Evolutionary conservation across 2,113 vertebrate species (phyloP).

Genomic region (Megaceryle maxima): DNA sequence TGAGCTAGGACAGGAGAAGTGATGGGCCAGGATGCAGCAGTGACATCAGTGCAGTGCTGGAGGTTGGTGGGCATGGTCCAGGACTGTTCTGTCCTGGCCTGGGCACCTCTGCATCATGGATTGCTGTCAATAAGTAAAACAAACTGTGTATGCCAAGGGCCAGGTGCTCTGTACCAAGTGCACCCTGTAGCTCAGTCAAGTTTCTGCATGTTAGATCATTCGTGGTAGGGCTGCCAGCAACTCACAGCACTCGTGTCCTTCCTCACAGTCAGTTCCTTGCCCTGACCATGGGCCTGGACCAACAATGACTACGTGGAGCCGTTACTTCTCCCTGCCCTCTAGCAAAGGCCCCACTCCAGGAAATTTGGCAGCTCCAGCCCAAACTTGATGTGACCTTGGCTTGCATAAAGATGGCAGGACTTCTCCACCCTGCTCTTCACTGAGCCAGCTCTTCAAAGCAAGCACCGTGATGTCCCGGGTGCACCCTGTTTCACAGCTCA

Average conservation of each 20-base stretch:
- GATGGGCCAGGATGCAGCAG: not conserved
- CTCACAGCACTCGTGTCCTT: not conserved
- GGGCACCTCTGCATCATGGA: not conserved
- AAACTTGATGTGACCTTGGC: not conserved
- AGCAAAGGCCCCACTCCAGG: rapidly evolving
- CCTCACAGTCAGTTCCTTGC: not conserved
- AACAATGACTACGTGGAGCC: rapidly evolving
- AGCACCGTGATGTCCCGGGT: rapidly evolving
- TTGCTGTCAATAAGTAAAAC: not conserved
- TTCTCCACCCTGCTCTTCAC: not conserved
- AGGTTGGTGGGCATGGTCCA: not conserved
- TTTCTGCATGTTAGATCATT: not conserved
- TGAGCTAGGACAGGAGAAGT: not conserved
- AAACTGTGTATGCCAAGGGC: not conserved
- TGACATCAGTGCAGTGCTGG: rapidly evolving
- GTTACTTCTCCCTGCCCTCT: not conserved
- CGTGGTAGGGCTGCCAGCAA: not conserved
- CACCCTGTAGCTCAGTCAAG: not conserved
- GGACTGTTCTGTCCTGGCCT: not conserved
- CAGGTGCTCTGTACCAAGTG: rapidly evolving
- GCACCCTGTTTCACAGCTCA: not conserved
- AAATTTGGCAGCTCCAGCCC: not conserved
- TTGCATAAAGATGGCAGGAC: not conserved
- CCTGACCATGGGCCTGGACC: not conserved
- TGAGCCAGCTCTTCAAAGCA: not conserved